A percentile compares a stretch with the other conserved stretches of the same genome.
phyloP scores from a whole-genome alignment of 2,888 invertebrate species.

The Balanococcus diminutus region DNA sequence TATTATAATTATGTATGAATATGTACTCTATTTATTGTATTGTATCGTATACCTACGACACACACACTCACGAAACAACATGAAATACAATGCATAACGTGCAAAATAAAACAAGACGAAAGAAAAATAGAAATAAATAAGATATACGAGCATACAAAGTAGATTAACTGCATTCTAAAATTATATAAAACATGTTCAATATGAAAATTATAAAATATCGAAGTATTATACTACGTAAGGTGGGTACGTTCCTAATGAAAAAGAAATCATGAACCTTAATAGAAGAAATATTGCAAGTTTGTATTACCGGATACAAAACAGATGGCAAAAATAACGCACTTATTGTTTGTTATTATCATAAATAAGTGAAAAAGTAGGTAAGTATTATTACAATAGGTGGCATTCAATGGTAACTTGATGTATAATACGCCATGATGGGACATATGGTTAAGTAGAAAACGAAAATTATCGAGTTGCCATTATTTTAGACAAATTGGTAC shows the following conservation, averaged over 20 bases:
- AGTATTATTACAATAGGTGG: neutral
- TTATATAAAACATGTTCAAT: conserved; percentile 13
- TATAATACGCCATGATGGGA: neutral
- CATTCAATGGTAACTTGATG: neutral
- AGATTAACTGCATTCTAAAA: neutral
- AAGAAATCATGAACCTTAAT: neutral
- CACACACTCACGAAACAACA: neutral
- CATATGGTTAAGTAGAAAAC: neutral
- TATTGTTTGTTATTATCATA: neutral
- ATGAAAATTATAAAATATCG: conserved; percentile 8
- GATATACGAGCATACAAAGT: neutral
- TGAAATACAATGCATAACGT: neutral
- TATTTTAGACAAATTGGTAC: no score
- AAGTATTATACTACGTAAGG: neutral
- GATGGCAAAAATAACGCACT: neutral
- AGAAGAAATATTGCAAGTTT: neutral
- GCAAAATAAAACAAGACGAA: conserved; percentile 31
- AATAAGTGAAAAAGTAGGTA: neutral
- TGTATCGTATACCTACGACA: neutral
- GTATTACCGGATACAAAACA: neutral
- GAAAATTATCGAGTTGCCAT: neutral
- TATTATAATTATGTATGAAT: neutral
- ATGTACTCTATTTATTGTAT: neutral
- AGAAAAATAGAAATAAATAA: neutral
- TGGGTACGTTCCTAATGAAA: neutral